A percentile compares a stretch with the other conserved stretches of the same genome.
Conservation (phyloP, 2,113 vertebrate genomes). For the Menidia beryllina region DNA sequence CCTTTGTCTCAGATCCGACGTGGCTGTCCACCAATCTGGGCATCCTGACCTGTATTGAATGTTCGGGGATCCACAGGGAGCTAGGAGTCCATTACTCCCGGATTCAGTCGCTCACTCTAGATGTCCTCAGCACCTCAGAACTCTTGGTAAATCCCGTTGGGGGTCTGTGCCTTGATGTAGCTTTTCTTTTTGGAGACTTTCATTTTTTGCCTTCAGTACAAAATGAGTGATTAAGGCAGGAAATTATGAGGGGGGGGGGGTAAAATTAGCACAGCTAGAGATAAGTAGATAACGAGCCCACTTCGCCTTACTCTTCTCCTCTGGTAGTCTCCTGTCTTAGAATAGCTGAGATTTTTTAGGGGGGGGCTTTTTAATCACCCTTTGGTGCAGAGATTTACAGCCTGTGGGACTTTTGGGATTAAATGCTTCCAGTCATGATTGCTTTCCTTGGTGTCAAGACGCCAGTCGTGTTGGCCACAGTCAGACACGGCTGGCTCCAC, state of each 20-base stretch:
- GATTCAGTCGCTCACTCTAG: slow-evolving; percentile 97
- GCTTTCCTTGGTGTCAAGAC: slow-evolving; percentile 44
- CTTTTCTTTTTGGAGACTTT: no score
- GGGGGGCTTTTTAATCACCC: slow-evolving; percentile 40
- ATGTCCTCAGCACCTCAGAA: slow-evolving; percentile 97
- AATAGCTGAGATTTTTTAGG: slow-evolving; percentile 61
- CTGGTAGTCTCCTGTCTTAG: slow-evolving; percentile 16
- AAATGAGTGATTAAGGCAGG: neutral
- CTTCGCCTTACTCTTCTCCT: slow-evolving; percentile 12
- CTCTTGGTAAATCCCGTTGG: slow-evolving; percentile 87
- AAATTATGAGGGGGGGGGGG: neutral
- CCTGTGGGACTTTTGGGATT: slow-evolving; percentile 39
- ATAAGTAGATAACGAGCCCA: slow-evolving; percentile 5
- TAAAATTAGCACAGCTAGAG: neutral
- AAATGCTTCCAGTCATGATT: slow-evolving; percentile 51
- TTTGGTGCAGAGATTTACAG: slow-evolving; percentile 56
- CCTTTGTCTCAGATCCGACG: slow-evolving; percentile 86
- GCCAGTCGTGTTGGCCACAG: slow-evolving; percentile 55
- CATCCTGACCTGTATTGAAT: slow-evolving; percentile 85
- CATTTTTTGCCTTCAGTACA: no score
- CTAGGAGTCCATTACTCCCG: slow-evolving; percentile 97
- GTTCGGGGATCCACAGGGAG: slow-evolving; percentile 85
- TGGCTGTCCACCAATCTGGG: slow-evolving; percentile 97
- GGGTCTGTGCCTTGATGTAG: no score
- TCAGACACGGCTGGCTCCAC: slow-evolving; percentile 29